phyloP scores from a whole-genome alignment of 2,797 vertebrate genomes.

The Natrix natrix region DNA sequence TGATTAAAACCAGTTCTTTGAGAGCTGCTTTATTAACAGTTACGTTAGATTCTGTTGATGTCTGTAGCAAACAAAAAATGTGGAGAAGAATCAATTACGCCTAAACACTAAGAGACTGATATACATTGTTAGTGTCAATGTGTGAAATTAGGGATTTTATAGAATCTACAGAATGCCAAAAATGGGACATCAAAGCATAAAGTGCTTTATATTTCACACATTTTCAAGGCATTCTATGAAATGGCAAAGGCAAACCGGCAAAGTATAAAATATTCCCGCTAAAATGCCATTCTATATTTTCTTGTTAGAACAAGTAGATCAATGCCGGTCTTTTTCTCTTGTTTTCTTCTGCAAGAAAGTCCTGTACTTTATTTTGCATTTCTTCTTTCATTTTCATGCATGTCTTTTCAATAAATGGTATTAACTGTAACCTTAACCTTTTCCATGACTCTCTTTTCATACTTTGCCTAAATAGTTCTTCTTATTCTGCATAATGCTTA shows the following conservation, averaged over 20 bases:
- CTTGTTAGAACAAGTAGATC: background rate
- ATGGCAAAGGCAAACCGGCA: background rate
- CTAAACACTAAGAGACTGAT: background rate
- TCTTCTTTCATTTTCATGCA: background rate
- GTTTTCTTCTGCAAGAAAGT: background rate
- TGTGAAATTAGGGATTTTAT: background rate
- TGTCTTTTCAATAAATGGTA: background rate
- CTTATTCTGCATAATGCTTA: background rate
- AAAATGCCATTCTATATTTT: background rate
- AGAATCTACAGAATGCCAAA: background rate
- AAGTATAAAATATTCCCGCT: background rate
- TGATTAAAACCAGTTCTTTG: background rate
- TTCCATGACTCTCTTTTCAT: background rate
- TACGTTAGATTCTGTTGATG: background rate
- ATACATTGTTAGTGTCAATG: background rate
- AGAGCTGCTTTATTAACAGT: background rate
- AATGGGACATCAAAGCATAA: background rate
- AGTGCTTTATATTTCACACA: background rate
- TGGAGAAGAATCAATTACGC: background rate
- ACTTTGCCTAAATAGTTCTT: background rate
- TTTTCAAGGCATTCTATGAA: background rate
- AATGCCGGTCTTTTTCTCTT: background rate
- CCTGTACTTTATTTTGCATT: background rate
- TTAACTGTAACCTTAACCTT: background rate
- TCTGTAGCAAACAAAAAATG: background rate